These are phyloP conservation scores for Epinephelus lanceolatus DNA, from an alignment of 2,113 vertebrate species.

Conservation along the genomic window DNA sequence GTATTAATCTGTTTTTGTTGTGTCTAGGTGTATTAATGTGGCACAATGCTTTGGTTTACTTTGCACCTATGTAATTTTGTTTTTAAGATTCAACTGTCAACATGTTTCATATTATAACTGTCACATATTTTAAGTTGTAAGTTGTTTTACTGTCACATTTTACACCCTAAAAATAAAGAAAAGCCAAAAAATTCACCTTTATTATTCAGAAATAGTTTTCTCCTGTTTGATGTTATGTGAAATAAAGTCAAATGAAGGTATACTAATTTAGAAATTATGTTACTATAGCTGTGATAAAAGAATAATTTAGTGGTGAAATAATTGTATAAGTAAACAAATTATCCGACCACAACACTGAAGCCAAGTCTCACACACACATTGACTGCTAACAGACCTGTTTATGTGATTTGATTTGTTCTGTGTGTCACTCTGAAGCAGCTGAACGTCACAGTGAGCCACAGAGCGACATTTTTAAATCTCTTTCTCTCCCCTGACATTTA, in stretches of 20 bases:
- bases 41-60: neutral
- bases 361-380: neutral
- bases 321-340: neutral
- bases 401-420: neutral
- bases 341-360: neutral
- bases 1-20: neutral
- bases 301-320: neutral
- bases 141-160: neutral
- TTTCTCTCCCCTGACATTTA: slow-evolving; percentile 82
- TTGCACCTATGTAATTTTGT: neutral
- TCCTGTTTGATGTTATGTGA: neutral
- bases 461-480: neutral
- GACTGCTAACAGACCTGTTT: neutral
- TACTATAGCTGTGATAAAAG: neutral
- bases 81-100: neutral
- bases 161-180: too few species aligned
- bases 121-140: too few species aligned
- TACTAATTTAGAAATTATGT: neutral
- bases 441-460: neutral
- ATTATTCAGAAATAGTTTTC: neutral
- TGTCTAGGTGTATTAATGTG: neutral
- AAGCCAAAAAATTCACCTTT: too few species aligned
- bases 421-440: neutral
- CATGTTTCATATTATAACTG: too few species aligned
- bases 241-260: neutral